phyloP scores from a whole-genome alignment of 1,140 invertebrate species.

The Megathymus violae region DNA sequence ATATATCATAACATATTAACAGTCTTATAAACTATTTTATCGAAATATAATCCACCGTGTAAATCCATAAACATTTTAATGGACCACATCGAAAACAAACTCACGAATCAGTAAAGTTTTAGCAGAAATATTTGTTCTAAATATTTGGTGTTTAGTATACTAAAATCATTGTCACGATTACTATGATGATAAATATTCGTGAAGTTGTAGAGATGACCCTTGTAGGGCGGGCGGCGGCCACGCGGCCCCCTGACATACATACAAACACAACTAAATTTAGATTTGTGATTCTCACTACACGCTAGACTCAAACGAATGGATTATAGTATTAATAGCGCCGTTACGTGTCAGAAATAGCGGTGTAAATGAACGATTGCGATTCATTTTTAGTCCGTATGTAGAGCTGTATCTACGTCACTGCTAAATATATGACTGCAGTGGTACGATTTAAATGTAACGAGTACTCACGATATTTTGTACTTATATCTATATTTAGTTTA shows the following conservation, averaged over 20 bases:
- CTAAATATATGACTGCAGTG: too few relatives aligned
- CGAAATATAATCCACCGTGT: too few relatives aligned
- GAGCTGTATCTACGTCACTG: too few relatives aligned
- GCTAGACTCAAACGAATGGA: conserved; percentile 71
- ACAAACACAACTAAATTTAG: conserved; percentile 78
- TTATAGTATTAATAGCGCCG: conserved; percentile 68
- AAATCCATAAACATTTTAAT: too few relatives aligned
- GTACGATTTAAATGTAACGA: too few relatives aligned
- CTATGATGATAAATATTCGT: conserved; percentile 20
- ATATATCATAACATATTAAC: too few relatives aligned
- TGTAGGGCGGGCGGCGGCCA: conserved; percentile 66
- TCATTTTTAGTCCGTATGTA: conserved; percentile 10
- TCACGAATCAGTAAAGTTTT: not conserved
- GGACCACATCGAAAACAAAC: too few relatives aligned
- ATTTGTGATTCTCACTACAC: conserved; percentile 69
- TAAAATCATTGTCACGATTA: conserved; percentile 23
- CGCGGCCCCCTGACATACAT: conserved; percentile 80
- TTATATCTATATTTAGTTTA: too few relatives aligned
- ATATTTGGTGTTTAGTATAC: too few relatives aligned
- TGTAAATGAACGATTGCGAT: conserved; percentile 54
- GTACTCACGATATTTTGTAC: too few relatives aligned
- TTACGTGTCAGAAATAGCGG: conserved; percentile 51
- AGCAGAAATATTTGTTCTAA: too few relatives aligned
- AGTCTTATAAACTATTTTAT: too few relatives aligned
- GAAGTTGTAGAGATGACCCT: conserved; percentile 62